Base-by-base conservation (phyloP, 2,113 vertebrate genomes). In the Halichoeres trimaculatus region DNA sequence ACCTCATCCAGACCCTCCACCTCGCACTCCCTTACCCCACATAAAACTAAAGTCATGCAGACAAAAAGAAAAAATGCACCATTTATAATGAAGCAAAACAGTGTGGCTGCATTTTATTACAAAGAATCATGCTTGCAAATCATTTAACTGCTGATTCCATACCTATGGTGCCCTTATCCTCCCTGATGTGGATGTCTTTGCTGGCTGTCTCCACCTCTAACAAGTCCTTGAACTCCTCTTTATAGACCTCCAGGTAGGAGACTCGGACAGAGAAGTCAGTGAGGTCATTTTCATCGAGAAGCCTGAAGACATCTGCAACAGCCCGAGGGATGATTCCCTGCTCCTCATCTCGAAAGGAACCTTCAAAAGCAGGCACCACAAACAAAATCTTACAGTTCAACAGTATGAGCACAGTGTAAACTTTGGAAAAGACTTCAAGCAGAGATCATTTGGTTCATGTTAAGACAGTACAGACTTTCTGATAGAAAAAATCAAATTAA, bases 111-210 rank as follows among this genome's bases (percentile, higher is more conserved):
- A 23, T n/a, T 54, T 57, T 7, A 58, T 16, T 43, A 20, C 2
- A 48, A 5, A 71, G 19, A 7, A 10, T 36, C 13, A 65, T 38
- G 57, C 1, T 62, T 5, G 10, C 14, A 47, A 19, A 68, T 47
- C 60, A 41, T 20, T 17, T 12, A 10, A 35, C 26, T 41, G 48
- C 5, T 24, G 23, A 17, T n/a, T 75, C 51, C 90, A 61, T 93
- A 99, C 98, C 97, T n/a, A 97, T 83, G 68, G 96, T 98, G n/a
- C 98, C 97, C 26, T 96, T 97, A 66, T 99, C 98, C 81, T 99
- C 97, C 10, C 98, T 92, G 53, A 98, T 98, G 89, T 96, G 94
- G 80, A 99, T 98, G 92, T 98, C 96, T 47, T 97, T 97, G 90
- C 96, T 97, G 67, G 96, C 94, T 0, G 97, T 98, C 87, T 98